These are phyloP conservation scores for Cuculus canorus DNA, from an alignment of 2,797 vertebrate genomes.

Conservation along the genomic window DNA sequence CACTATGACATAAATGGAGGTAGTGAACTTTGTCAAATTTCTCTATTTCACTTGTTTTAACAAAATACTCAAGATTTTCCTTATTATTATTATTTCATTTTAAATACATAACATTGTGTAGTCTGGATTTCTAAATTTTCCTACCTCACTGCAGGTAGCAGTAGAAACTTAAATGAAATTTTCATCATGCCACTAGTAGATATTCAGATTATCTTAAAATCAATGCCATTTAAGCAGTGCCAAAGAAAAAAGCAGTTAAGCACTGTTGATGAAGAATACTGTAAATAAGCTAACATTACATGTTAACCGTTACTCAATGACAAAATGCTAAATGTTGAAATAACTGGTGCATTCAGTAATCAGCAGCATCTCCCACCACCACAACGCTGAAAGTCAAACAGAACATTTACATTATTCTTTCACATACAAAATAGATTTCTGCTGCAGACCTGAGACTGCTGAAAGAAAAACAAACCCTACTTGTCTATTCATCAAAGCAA, in stretches of 20 bases:
- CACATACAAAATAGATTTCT: neutral
- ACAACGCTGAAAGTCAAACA: neutral
- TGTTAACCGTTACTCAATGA: neutral
- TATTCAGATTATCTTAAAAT: neutral
- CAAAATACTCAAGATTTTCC: neutral
- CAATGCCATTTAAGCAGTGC: neutral
- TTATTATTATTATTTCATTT: neutral
- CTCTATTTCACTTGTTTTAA: neutral
- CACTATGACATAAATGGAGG: neutral
- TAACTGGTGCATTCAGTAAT: neutral
- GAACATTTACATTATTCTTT: neutral
- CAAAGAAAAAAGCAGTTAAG: neutral
- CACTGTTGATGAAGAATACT: neutral
- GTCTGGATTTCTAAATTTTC: neutral
- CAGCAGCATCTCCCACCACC: rapidly evolving
- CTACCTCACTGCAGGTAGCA: neutral
- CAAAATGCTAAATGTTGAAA: neutral
- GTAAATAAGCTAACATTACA: neutral
- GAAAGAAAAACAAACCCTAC: neutral
- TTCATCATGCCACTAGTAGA: neutral
- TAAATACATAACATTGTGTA: neutral
- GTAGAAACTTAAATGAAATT: neutral
- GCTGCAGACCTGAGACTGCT: neutral
- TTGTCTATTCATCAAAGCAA: neutral
- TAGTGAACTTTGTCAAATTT: neutral